Evolutionary conservation across 1,140 invertebrate species (phyloP).

Genomic region (Acromyrmex heyeri): DNA sequence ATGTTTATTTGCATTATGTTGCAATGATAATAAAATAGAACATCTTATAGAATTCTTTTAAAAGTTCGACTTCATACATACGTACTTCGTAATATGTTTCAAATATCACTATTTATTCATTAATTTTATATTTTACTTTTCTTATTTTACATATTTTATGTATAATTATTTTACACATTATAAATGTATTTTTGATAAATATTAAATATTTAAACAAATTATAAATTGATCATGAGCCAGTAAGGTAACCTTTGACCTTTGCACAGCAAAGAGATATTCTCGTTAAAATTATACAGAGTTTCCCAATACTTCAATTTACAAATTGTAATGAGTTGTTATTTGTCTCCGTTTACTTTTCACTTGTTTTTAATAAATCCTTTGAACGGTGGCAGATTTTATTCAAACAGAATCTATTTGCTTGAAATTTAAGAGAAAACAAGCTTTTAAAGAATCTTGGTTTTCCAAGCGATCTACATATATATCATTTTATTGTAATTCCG

Average conservation of each 20-base stretch:
- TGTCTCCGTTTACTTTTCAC: constrained; percentile 4
- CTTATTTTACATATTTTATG: no score
- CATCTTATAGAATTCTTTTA: background rate
- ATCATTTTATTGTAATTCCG: background rate
- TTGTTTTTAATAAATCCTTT: constrained; percentile 21
- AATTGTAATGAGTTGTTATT: constrained; percentile 38
- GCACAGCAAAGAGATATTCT: background rate
- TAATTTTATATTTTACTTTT: background rate
- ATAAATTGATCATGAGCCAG: background rate
- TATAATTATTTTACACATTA: background rate
- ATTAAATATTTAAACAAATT: constrained; percentile 8
- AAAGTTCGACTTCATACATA: background rate
- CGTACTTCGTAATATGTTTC: background rate
- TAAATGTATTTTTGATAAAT: background rate
- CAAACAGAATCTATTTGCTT: constrained; percentile 20
- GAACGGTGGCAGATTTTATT: constrained; percentile 1
- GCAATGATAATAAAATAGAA: background rate
- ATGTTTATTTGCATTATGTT: background rate
- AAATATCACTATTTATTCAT: background rate
- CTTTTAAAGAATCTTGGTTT: background rate
- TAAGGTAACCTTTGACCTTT: constrained; percentile 4
- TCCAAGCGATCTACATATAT: background rate
- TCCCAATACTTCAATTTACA: background rate
- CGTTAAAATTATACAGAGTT: constrained; percentile 43
- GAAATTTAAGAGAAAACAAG: constrained; percentile 1